phyloP scores from a whole-genome alignment of 2,113 vertebrate species.

The Eupsittula cactorum region DNA sequence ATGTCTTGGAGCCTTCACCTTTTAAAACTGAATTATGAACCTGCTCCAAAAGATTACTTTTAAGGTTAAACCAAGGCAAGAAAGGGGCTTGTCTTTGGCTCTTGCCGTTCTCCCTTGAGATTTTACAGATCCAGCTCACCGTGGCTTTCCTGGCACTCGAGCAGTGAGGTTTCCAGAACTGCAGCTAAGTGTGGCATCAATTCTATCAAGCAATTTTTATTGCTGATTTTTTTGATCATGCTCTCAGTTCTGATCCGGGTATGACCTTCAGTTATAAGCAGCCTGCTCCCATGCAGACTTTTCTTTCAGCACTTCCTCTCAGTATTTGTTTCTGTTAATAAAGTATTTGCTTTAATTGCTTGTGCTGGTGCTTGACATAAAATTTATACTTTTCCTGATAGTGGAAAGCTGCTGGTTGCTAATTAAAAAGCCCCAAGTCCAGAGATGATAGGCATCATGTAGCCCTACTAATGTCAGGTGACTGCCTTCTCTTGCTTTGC shows the following conservation, averaged over 20 bases:
- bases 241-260: neutral
- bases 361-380: neutral
- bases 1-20: neutral
- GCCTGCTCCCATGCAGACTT: neutral
- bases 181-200: neutral
- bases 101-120: neutral
- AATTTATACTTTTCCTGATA: neutral
- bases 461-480: neutral
- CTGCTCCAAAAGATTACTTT: neutral
- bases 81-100: neutral
- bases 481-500: neutral
- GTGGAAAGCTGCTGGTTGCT: neutral
- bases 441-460: neutral
- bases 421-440: neutral
- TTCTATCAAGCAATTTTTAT: neutral
- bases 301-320: neutral
- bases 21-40: neutral
- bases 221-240: neutral
- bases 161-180: neutral
- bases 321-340: neutral
- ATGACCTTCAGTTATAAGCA: neutral
- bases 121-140: neutral
- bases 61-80: neutral
- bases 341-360: neutral
- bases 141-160: neutral